Conservation (phyloP, 1,140 invertebrate genomes). For the Drosophila ficusphila region DNA sequence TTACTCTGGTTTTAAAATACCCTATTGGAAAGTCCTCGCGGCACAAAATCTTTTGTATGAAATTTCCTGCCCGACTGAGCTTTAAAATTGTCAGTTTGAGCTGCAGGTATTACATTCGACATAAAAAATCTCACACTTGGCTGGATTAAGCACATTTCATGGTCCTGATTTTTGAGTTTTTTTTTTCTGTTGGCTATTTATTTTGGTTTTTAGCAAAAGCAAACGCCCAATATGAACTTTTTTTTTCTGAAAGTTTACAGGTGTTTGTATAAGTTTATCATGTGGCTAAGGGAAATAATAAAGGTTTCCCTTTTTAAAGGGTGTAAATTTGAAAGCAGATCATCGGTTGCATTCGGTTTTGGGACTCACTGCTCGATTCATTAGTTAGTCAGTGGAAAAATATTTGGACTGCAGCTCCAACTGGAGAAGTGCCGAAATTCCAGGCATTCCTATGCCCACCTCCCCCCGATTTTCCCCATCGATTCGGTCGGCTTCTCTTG, state of each 20-base stretch:
- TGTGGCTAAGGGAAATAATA: background rate
- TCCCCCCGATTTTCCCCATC: constrained; percentile 2
- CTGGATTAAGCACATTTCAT: background rate
- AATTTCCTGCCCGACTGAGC: background rate
- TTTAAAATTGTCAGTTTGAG: constrained; percentile 1
- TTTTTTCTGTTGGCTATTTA: no score
- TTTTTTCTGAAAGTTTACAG: no score
- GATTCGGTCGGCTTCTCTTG: constrained; percentile 8
- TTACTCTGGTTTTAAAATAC: background rate
- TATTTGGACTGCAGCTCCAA: constrained; percentile 38
- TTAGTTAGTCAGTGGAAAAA: constrained; percentile 59
- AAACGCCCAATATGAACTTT: no score
- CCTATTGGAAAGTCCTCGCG: background rate
- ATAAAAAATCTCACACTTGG: background rate
- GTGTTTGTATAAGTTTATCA: no score
- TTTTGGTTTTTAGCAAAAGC: no score
- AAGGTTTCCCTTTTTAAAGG: no score
- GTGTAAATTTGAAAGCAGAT: constrained; percentile 27
- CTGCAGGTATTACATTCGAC: background rate
- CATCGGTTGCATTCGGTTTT: constrained; percentile 34
- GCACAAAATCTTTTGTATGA: background rate
- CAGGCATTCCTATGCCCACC: constrained; percentile 8
- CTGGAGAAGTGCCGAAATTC: constrained; percentile 9
- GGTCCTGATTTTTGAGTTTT: no score
- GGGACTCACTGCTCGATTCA: constrained; percentile 45